Evolutionary conservation across 2,888 invertebrate genomes (phyloP).

Genomic region (Agrochola circellaris): DNA sequence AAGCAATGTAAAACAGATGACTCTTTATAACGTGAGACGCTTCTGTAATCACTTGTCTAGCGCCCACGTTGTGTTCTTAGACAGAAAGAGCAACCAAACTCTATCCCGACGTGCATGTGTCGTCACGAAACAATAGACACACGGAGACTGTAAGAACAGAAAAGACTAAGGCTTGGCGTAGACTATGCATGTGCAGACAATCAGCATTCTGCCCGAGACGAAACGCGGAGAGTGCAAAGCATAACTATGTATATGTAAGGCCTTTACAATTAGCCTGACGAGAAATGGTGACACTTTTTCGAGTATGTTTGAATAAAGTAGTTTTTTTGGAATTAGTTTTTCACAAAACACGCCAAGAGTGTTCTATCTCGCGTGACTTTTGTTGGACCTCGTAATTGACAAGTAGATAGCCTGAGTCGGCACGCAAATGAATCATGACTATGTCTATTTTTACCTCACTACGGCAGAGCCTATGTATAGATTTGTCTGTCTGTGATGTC

Average conservation of each 20-base stretch:
- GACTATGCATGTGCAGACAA: conserved; percentile 8
- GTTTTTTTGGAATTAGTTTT: conserved; percentile 20
- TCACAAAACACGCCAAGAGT: conserved; percentile 3
- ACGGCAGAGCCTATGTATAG: no score
- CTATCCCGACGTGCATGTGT: conserved; percentile 9
- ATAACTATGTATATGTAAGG: neutral
- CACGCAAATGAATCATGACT: neutral
- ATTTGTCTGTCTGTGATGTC: neutral
- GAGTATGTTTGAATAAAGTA: neutral
- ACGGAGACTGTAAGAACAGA: neutral
- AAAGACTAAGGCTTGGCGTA: neutral
- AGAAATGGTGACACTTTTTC: conserved; percentile 13
- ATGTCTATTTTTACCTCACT: neutral
- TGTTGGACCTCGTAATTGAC: neutral
- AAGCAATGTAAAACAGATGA: neutral
- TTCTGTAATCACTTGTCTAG: neutral
- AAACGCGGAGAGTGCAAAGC: neutral
- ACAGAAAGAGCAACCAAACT: conserved; percentile 27
- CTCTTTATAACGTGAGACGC: neutral
- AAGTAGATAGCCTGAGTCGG: neutral
- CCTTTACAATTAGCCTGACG: conserved; percentile 25
- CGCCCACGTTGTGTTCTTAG: neutral
- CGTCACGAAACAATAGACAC: conserved; percentile 37
- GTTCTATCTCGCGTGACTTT: neutral
- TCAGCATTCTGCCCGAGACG: conserved; percentile 1